Percentiles rank a stretch among this genome's conserved stretches.
Conservation (phyloP, 2,888 invertebrate species). For the Xestia rhomboidea region DNA sequence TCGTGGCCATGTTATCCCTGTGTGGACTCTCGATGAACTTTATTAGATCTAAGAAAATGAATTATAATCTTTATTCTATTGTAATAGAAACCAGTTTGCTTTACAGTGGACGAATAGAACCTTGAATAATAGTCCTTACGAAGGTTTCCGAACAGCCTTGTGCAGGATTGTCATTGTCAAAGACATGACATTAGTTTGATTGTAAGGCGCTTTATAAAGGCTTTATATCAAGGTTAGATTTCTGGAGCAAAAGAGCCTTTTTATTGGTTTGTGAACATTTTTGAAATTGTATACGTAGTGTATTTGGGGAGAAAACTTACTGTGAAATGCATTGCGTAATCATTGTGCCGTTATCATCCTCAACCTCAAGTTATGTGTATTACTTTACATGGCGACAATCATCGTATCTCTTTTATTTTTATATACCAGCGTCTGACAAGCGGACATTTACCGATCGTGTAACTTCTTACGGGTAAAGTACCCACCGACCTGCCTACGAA, state of each 20-base stretch:
- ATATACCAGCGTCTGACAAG: background rate
- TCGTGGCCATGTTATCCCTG: slow-evolving; percentile 42
- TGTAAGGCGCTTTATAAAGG: slow-evolving; percentile 19
- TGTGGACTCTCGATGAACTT: slow-evolving; percentile 44
- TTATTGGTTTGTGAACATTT: background rate
- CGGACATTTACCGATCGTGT: background rate
- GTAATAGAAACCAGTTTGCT: slow-evolving; percentile 66
- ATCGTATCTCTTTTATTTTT: slow-evolving; percentile 4
- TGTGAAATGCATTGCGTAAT: slow-evolving; percentile 19
- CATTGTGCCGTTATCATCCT: background rate
- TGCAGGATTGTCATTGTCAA: slow-evolving; percentile 78
- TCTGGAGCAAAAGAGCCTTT: background rate
- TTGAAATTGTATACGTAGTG: background rate
- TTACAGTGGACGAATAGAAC: slow-evolving; percentile 58
- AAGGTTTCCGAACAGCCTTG: slow-evolving; percentile 78
- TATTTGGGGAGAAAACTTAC: slow-evolving; percentile 4
- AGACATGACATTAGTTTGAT: slow-evolving; percentile 63
- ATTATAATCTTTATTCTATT: slow-evolving; percentile 58
- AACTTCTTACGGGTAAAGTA: background rate
- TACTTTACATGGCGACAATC: slow-evolving; percentile 7
- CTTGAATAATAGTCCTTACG: slow-evolving; percentile 71
- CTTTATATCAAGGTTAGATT: slow-evolving; percentile 6
- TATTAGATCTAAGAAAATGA: slow-evolving; percentile 44
- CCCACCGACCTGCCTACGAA: background rate
- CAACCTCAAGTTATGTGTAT: background rate